A percentile compares a stretch with the other conserved stretches of the same genome.
These are phyloP conservation scores for Orchestes rusci DNA, from an alignment of 2,888 invertebrate species.

Conservation along the genomic window DNA sequence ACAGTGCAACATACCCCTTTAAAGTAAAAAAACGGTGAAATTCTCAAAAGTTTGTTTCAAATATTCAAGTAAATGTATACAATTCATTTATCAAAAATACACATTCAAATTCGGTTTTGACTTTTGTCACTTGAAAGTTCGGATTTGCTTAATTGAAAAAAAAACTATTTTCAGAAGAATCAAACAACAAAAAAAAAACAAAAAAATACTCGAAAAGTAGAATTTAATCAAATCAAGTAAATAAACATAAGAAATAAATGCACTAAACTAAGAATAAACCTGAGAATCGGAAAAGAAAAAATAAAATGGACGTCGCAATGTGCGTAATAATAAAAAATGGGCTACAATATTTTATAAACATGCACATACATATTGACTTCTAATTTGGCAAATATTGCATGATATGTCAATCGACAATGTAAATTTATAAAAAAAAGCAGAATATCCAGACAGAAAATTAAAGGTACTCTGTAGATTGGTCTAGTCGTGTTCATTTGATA, in stretches of 20 bases:
- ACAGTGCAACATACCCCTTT: no score
- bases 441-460: conserved; percentile 11
- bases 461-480: no score
- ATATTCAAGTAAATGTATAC: conserved; percentile 23
- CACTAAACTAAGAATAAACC: conserved; percentile 32
- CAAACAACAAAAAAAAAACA: conserved; percentile 29
- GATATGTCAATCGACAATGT: conserved; percentile 36
- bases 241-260: conserved; percentile 31
- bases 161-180: conserved; percentile 30
- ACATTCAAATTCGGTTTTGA: conserved; percentile 27
- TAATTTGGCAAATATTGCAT: conserved; percentile 53
- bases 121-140: conserved; percentile 24
- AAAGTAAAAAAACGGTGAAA: no score
- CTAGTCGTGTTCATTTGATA: no score
- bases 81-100: conserved; percentile 26
- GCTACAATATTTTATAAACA: neutral
- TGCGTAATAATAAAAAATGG: neutral
- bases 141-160: no score
- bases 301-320: neutral
- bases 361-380: conserved; percentile 54
- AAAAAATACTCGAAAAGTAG: conserved; percentile 33
- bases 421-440: conserved; percentile 26
- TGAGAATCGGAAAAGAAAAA: conserved; percentile 32
- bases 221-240: conserved; percentile 34
- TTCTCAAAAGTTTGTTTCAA: no score